Evolutionary conservation across 2,113 vertebrate genomes (phyloP), one percentile per base, ranked within the genome.

Genomic region (Stercorarius parasiticus): DNA sequence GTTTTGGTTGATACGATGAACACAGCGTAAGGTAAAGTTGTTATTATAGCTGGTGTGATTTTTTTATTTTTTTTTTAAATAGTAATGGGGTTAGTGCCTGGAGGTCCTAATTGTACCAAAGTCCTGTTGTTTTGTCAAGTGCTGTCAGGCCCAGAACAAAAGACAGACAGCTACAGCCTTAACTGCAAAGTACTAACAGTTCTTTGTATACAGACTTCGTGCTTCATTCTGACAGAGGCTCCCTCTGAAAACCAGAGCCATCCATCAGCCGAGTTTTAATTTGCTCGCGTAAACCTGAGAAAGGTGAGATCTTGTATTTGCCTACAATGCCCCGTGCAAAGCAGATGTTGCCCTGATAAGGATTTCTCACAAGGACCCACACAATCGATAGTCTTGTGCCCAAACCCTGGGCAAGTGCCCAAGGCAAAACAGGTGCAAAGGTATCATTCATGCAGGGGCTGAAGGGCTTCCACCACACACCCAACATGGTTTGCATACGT

Each of bases 401-500:
- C 76, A 88, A 61, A 69, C 5, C 23, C 36, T 58, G 49, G 58
- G 50, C 62, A 36, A 76, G 32, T 43, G 34, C 66, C 34, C 90
- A 53, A 3, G 52, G 61, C 10, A 3, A 64, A 88, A 49, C 32
- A 84, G 83, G 56, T 52, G 45, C 29, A 55, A 59, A 74, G 25
- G 27, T 87, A 25, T 53, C 11, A 4, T 32, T 74, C 13, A 0
- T 56, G 40, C 40, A 23, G 0, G 11, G 50, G 32, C 64, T 64
- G 80, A 62, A 88, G 76, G 27, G 16, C 61, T 66, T 42, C 72
- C 5, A 11, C 47, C 0, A 2, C 27, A 5, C 8, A 13, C 52
- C n/a, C 26, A 3, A 8, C 0, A 0, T 18, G 45, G 74, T 49
- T 56, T 18, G 5, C 4, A 4, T 3, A 29, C 0, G 0, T 29